Base-by-base conservation (phyloP, 2,113 vertebrate species). In the Eulemur macaco region DNA sequence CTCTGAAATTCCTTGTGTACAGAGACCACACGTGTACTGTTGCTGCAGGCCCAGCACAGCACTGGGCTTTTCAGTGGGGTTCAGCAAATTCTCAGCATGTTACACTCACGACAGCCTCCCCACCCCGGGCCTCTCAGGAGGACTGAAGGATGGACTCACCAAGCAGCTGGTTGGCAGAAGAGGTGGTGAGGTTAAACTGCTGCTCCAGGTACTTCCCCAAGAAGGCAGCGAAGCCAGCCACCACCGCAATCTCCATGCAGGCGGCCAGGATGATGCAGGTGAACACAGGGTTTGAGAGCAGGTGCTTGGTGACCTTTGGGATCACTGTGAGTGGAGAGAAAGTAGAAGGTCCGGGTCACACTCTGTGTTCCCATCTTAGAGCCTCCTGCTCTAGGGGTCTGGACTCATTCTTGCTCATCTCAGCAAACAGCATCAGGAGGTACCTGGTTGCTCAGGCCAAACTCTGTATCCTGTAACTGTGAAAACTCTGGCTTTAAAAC, bases 201-300 rank as follows among this genome's bases (percentile, higher is more conserved):
- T 99, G 99, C 98, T 99, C 99, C 90, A 99, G 98, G 98, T 99
- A 99, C 96, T 99, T 99, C 21, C 99, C 99, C 97, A 99, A 97
- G 98, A 99, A 99, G 78, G 99, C 99, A 0, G 99, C 99, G 0
- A 99, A 99, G 69, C 99, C 99, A 0, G 99, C 99, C 23, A 99
- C 99, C 56, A 99, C 99, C 0, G 99, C 99, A 0, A 99, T 99
- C 98, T 99, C 99, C 99, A 99, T 99, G 87, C 99, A 99, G 93
- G 99, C 99, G 0, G 99, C 99, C 96, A 99, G 98, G 96, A 99
- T 98, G 98, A 99, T 99, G 96, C 99, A 99, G 96, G 99, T 99
- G 98, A 99, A 99, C 97, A 99, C 99, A 0, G 99, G 99, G 97
- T 99, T 99, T 2, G 99, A 99, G 29, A 99, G 99, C 96, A 99